These are phyloP conservation scores for Lacerta viridis DNA, from an alignment of 2,797 vertebrate species.

Conservation along the genomic window DNA sequence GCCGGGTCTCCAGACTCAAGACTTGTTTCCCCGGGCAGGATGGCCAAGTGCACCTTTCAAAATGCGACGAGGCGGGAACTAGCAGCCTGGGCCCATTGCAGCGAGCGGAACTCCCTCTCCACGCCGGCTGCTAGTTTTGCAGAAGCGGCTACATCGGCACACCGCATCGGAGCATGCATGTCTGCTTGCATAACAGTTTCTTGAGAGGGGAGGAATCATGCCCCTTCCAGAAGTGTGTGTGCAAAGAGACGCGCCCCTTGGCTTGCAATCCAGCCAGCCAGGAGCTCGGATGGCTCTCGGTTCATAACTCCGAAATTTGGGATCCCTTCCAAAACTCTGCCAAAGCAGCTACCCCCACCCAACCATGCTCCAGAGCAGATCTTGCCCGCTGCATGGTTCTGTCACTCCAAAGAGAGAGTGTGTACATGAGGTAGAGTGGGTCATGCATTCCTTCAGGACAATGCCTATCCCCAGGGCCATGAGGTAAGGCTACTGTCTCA, in stretches of 20 bases:
- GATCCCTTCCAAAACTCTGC: no score
- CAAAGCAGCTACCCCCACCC: no score
- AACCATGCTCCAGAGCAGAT: neutral
- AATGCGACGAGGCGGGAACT: neutral
- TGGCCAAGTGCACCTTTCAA: neutral
- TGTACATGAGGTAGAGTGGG: neutral
- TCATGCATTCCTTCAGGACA: neutral
- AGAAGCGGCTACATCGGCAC: neutral
- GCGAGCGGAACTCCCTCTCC: neutral
- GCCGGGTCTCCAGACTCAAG: no score
- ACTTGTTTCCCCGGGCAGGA: neutral
- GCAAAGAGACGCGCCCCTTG: no score
- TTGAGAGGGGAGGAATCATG: accelerated
- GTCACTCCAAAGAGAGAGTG: neutral
- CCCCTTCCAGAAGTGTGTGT: no score
- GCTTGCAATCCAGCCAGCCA: no score
- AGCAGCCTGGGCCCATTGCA: neutral
- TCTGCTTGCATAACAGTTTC: neutral
- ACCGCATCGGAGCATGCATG: neutral
- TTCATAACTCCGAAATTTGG: no score
- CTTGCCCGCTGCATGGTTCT: neutral
- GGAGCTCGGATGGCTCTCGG: no score
- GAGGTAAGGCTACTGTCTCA: no score
- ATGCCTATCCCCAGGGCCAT: no score
- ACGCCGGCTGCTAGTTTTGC: neutral